phyloP scores from a whole-genome alignment of 2,113 vertebrate species.

The Hemicordylus capensis region DNA sequence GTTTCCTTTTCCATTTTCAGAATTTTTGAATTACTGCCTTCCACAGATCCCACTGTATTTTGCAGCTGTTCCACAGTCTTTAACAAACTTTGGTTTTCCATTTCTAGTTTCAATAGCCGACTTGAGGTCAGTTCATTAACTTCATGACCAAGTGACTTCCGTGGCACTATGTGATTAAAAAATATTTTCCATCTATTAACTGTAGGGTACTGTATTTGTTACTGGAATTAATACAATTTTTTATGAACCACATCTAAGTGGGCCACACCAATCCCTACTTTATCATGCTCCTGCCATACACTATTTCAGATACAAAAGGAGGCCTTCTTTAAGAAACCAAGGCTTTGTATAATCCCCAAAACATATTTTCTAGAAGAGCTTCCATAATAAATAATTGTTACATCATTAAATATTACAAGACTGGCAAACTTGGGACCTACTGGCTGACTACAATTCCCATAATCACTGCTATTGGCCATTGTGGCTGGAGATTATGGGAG shows the following conservation, averaged over 20 bases:
- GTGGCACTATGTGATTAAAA: conserved; percentile 79
- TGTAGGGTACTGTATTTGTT: neutral
- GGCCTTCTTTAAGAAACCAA: neutral
- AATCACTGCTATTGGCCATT: too few relatives aligned
- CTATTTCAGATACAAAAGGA: neutral
- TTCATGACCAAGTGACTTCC: conserved; percentile 94
- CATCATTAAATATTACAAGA: neutral
- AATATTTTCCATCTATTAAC: neutral
- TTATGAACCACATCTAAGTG: neutral
- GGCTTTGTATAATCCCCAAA: neutral
- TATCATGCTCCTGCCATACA: neutral
- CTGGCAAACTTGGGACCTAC: too few relatives aligned
- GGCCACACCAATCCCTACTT: neutral
- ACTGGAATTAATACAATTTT: neutral
- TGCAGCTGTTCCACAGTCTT: conserved; percentile 92
- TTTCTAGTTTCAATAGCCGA: conserved; percentile 92
- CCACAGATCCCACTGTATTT: conserved; percentile 74
- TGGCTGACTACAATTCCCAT: too few relatives aligned
- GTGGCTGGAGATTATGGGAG: too few relatives aligned
- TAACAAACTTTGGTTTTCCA: conserved; percentile 95
- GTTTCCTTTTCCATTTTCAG: conserved; percentile 90
- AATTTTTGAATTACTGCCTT: conserved; percentile 80
- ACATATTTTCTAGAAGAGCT: neutral
- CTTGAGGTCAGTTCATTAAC: conserved; percentile 96
- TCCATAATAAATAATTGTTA: neutral